Conservation (phyloP, 2,888 invertebrate species). For the Empis stercorea region DNA sequence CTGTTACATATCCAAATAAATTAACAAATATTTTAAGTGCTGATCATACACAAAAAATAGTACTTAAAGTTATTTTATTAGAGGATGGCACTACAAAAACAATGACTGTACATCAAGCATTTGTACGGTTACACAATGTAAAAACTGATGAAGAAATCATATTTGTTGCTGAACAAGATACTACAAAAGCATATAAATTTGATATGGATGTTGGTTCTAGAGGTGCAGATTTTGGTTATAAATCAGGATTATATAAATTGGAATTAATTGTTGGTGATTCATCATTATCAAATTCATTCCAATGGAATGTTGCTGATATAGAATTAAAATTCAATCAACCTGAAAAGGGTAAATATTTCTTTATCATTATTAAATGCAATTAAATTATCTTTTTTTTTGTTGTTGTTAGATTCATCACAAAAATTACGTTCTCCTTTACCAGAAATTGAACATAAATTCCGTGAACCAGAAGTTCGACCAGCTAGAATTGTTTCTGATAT, state of each 20-base stretch:
- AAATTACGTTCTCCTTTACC: constrained; percentile 40
- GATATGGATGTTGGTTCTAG: constrained; percentile 78
- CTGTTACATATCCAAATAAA: constrained; percentile 61
- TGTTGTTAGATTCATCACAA: constrained; percentile 14
- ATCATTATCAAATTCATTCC: constrained; percentile 75
- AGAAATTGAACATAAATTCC: constrained; percentile 71
- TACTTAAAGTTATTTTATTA: constrained; percentile 64
- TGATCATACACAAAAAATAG: constrained; percentile 80
- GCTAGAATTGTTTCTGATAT: constrained; percentile 75
- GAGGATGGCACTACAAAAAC: constrained; percentile 55
- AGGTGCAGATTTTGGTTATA: constrained; percentile 61
- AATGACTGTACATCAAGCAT: constrained; percentile 73
- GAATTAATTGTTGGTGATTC: constrained; percentile 85
- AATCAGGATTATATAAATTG: constrained; percentile 67
- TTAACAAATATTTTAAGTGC: constrained; percentile 58
- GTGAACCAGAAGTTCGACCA: constrained; percentile 83
- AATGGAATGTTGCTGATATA: constrained; percentile 73
- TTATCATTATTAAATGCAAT: neutral
- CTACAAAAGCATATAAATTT: constrained; percentile 66
- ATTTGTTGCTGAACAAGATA: constrained; percentile 85
- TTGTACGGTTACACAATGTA: constrained; percentile 60
- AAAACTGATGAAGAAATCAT: constrained; percentile 69
- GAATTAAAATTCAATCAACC: constrained; percentile 54
- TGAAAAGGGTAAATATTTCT: constrained; percentile 18
- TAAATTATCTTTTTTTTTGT: too few relatives aligned